Evolutionary conservation across 2,113 vertebrate species (phyloP).

Genomic region (Tamias sibiricus): DNA sequence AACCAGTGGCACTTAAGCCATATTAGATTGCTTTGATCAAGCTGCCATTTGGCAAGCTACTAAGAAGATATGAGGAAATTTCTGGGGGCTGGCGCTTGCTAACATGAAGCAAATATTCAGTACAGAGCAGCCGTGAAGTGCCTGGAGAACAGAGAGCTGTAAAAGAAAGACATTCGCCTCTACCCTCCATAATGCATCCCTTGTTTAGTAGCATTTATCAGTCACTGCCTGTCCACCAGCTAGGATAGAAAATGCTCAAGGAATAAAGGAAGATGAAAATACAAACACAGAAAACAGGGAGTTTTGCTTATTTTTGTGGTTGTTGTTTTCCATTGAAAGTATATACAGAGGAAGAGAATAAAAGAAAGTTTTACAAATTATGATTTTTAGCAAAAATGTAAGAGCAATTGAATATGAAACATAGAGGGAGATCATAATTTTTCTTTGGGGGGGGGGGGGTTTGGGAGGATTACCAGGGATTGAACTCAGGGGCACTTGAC

Average conservation of each 20-base stretch:
- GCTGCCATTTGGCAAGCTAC: conserved; percentile 15
- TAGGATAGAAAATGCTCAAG: neutral
- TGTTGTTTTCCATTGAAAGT: neutral
- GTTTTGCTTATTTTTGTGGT: neutral
- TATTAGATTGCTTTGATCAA: conserved; percentile 66
- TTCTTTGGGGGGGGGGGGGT: neutral
- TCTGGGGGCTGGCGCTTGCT: neutral
- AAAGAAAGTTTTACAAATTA: neutral
- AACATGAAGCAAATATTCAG: neutral
- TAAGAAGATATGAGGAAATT: conserved; percentile 29
- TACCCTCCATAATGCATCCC: neutral
- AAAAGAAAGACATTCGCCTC: neutral
- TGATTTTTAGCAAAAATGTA: neutral
- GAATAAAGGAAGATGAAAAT: neutral
- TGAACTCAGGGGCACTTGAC: no score
- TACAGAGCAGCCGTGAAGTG: neutral
- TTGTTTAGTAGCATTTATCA: neutral
- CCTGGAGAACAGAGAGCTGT: neutral
- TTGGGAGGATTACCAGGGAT: no score
- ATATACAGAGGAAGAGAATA: neutral
- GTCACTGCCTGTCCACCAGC: neutral
- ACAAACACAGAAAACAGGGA: neutral
- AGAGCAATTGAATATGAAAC: neutral
- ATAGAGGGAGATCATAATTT: neutral
- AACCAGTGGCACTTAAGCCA: conserved; percentile 55